phyloP scores from a whole-genome alignment of 2,113 vertebrate species.

The Geococcyx californianus region DNA sequence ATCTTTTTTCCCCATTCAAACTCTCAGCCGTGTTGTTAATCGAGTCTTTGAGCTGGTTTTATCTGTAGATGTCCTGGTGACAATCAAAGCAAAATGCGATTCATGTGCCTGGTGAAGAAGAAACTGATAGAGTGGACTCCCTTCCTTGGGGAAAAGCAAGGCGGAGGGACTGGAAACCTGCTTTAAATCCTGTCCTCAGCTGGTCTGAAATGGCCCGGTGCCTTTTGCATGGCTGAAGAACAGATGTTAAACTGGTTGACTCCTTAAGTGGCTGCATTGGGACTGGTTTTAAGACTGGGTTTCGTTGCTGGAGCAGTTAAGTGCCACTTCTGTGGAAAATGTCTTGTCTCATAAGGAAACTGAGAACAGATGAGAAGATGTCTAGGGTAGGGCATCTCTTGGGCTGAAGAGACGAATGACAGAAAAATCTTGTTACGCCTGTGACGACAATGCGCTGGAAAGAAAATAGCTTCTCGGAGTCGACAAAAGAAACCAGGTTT shows the following conservation, averaged over 20 bases:
- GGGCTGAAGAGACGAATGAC: neutral
- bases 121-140: neutral
- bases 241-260: neutral
- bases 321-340: neutral
- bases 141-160: neutral
- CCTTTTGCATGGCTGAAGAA: conserved; percentile 4
- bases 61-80: neutral
- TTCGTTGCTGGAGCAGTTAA: neutral
- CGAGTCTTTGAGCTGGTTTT: neutral
- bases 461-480: conserved; percentile 28
- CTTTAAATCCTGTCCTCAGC: neutral
- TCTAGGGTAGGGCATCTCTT: conserved; percentile 19
- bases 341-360: neutral
- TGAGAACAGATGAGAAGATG: neutral
- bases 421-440: conserved; percentile 12
- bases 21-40: neutral
- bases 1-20: neutral
- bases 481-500: conserved; percentile 38
- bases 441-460: neutral
- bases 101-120: neutral
- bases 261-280: neutral
- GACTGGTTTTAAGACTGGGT: neutral
- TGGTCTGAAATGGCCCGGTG: neutral
- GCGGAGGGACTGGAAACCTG: neutral
- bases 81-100: neutral